Conservation (phyloP, 2,113 vertebrate species). For the Chloropsis hardwickii region DNA sequence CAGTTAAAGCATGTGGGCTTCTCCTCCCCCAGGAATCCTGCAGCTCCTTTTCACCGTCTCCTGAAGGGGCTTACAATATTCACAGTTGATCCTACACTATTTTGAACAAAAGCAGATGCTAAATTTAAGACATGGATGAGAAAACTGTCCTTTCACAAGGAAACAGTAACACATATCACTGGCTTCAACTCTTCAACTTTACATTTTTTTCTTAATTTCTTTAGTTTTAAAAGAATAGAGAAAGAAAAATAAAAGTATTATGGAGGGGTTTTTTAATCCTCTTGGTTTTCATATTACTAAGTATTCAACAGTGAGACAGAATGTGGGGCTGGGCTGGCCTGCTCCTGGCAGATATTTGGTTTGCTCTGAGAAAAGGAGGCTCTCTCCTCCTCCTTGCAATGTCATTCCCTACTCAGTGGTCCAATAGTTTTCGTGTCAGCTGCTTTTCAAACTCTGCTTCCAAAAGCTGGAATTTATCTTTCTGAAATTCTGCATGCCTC, state of each 20-base stretch:
- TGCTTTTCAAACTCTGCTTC: neutral
- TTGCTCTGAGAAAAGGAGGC: slow-evolving; percentile 43
- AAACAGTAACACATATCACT: neutral
- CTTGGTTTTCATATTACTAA: neutral
- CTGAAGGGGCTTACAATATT: neutral
- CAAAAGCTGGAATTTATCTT: neutral
- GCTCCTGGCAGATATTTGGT: slow-evolving; percentile 25
- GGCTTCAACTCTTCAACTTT: neutral
- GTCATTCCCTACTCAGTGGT: neutral
- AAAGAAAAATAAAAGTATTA: neutral
- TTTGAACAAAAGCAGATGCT: slow-evolving; percentile 22
- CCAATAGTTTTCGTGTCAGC: neutral
- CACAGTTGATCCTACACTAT: neutral
- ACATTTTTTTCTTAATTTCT: neutral
- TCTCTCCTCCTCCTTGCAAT: neutral
- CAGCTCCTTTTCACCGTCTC: neutral
- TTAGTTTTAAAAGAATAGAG: neutral
- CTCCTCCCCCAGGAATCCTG: neutral
- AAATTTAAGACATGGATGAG: neutral
- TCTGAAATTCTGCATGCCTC: neutral
- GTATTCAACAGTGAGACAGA: neutral
- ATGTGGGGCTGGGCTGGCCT: neutral
- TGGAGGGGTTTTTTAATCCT: accelerated
- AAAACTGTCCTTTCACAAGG: neutral
- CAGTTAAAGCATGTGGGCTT: neutral